phyloP scores from a whole-genome alignment of 2,113 vertebrate genomes.

The Grammomys dolichurus region DNA sequence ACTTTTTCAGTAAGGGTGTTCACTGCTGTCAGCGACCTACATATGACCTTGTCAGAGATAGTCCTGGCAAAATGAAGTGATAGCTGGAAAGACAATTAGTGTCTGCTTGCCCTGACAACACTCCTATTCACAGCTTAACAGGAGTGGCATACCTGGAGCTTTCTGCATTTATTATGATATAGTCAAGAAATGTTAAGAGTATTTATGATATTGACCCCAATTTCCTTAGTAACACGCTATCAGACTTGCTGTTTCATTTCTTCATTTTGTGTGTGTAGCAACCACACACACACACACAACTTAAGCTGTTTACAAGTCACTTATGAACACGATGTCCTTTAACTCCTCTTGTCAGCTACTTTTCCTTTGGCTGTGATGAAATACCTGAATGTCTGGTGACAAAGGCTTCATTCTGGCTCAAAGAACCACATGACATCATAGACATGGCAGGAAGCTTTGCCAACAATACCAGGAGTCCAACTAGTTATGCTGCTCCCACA shows the following conservation, averaged over 20 bases:
- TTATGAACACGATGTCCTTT: background rate
- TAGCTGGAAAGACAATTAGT: rapidly evolving
- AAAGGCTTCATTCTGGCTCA: background rate
- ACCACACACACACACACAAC: background rate
- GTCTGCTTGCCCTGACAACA: background rate
- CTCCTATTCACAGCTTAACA: no score
- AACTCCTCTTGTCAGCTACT: background rate
- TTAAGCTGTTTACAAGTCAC: background rate
- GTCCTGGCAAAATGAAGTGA: background rate
- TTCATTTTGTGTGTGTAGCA: background rate
- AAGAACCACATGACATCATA: no score
- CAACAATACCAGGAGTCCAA: background rate
- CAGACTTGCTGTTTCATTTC: background rate
- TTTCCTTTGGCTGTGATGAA: background rate
- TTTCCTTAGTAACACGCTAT: background rate
- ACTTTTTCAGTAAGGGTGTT: background rate
- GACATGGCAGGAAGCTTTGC: background rate
- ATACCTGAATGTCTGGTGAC: background rate
- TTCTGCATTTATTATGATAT: background rate
- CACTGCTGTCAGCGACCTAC: rapidly evolving
- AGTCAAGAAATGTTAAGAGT: background rate
- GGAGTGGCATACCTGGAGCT: rapidly evolving
- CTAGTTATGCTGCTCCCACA: no score
- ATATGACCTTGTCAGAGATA: background rate
- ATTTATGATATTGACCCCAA: background rate